Evolutionary conservation across 2,113 vertebrate genomes (phyloP), one percentile per base, ranked within the genome.

Genomic region (Chrysemys picta): DNA sequence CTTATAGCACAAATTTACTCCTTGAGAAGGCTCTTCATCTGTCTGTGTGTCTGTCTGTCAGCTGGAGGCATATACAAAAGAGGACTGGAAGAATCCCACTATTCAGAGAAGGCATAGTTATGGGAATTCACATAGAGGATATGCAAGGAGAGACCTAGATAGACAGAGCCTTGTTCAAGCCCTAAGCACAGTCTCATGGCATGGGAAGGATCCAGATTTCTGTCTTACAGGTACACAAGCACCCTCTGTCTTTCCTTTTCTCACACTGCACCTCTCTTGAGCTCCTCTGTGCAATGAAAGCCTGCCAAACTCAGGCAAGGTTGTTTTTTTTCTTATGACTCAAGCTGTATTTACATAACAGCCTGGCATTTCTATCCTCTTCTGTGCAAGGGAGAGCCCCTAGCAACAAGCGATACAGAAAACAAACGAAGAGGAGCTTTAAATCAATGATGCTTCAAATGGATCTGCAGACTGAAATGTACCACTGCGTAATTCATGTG

Each of bases 401-500:
- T 2, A 38, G 47, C 56, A 62, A 29, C 35, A 69, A 47, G 11
- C 4, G 13, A 10, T 3, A 79, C 82, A 82, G 1, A 82, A 80
- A 56, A 3, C 52, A 3, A 0, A 75, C 6, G 4, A 19, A 27
- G 27, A 5, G 53, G 31, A 54, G 54, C 49, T 29, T 56, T 56
- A 35, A 13, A 69, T 2, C 50, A 5, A 80, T 0, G 8, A 3
- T 1, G 56, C 19, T 16, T n/a, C 42, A 50, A 1, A 27, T 35
- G 78, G 4, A 11, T 78, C 45, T 27, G 22, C 65, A 14, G 11
- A 1, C 35, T 31, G 19, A 25, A 10, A 3, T 56, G 0, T 1
- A 5, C 16, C 78, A 47, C 65, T 0, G 9, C 1, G 65, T 0
- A 6, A 54, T 81, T 0, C 47, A 11, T 1, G 53, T 1, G 38